Percentiles rank a stretch among this genome's conserved stretches.
Conservation (phyloP, 2,113 vertebrate genomes). For the Vidua macroura region DNA sequence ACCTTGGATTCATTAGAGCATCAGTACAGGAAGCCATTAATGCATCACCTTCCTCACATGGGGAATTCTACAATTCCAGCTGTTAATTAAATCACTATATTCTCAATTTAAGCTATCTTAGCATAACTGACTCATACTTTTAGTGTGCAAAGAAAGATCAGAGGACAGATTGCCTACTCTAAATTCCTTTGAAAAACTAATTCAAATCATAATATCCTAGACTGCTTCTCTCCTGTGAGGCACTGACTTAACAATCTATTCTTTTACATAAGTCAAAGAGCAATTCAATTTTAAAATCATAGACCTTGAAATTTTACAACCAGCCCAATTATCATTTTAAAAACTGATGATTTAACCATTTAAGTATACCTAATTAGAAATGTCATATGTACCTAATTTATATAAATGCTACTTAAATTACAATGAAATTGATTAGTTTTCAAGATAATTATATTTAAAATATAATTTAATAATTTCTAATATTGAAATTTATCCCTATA, state of each 20-base stretch:
- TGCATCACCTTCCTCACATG: not conserved
- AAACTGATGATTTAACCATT: constrained; percentile 45
- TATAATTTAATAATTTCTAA: not conserved
- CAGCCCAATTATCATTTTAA: constrained; percentile 39
- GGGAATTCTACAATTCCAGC: not conserved
- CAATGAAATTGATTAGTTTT: not conserved
- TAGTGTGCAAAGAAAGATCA: constrained; percentile 45
- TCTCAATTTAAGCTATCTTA: not conserved
- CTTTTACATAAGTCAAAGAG: constrained; percentile 57
- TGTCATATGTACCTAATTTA: constrained; percentile 20
- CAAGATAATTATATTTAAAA: not conserved
- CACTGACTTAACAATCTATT: constrained; percentile 6
- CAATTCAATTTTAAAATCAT: constrained; percentile 55
- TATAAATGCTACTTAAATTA: constrained; percentile 37
- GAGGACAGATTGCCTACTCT: constrained; percentile 55
- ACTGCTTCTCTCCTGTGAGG: constrained; percentile 42
- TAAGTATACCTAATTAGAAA: constrained; percentile 39
- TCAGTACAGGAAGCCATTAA: not conserved
- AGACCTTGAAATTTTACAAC: constrained; percentile 60
- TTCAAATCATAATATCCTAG: constrained; percentile 45
- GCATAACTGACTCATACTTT: constrained; percentile 20
- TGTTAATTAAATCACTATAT: constrained; percentile 16
- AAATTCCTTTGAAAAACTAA: constrained; percentile 60
- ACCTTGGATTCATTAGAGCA: not conserved
- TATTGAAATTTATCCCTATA: not conserved